Evolutionary conservation across 2,888 invertebrate species (phyloP).

Genomic region (Cremastobaeus sp.): DNA sequence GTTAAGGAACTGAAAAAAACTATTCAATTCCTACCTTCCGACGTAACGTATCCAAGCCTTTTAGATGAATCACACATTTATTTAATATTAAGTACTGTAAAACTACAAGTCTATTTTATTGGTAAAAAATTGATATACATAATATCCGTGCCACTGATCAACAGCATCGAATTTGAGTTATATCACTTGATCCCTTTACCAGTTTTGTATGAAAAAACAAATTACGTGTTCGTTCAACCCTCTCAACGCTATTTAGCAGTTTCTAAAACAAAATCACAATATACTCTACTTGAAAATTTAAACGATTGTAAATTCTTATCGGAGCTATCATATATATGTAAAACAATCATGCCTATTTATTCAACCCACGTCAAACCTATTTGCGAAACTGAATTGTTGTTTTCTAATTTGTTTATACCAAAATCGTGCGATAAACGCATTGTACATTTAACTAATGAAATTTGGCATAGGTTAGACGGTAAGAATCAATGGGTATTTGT

Average conservation of each 20-base stretch:
- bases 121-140: neutral
- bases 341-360: neutral
- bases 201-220: neutral
- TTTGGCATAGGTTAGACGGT: constrained; percentile 6
- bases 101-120: constrained; percentile 8
- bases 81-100: constrained; percentile 2
- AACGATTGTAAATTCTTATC: neutral
- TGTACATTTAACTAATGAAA: neutral
- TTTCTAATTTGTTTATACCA: neutral
- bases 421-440: neutral
- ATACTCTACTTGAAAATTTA: neutral
- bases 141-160: neutral
- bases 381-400: constrained; percentile 4
- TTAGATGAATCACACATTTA: constrained; percentile 5
- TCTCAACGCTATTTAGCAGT: neutral
- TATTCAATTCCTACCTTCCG: constrained; percentile 1
- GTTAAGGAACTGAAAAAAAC: constrained; percentile 17
- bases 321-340: neutral
- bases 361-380: neutral
- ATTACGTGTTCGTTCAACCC: neutral
- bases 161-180: neutral
- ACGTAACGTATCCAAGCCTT: neutral
- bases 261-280: neutral
- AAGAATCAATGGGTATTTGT: constrained; percentile 12
- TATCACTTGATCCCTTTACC: neutral